Evolutionary conservation across 2,888 invertebrate genomes (phyloP), one percentile per base, ranked within the genome.

Genomic region (Heliconius erato): DNA sequence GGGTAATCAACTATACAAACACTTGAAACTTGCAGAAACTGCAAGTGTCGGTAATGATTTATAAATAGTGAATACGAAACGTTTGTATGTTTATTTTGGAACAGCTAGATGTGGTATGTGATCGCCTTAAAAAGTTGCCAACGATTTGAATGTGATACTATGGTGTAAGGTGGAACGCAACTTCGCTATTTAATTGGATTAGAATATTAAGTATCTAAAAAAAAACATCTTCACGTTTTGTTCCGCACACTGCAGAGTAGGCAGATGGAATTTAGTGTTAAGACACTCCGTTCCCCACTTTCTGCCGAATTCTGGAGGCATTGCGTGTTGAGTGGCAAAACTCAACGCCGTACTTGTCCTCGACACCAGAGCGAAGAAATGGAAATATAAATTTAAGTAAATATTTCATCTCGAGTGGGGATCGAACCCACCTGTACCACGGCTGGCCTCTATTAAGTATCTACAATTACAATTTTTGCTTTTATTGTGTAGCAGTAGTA

Each of bases 1-100:
- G 26, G 71, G 16, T 44, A 44, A 72, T 72, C 40, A 72, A 44
- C 44, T 26, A 6, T 26, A 6, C 71, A 72, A 72, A 72, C 71
- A 72, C 40, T 72, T 44, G 16, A 11, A 40, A 40, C 40, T 11
- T 72, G 71, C 44, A 44, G 16, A 72, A 44, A 72, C 40, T 72
- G 71, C 71, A 72, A 72, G 71, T 72, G 71, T 26, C 2, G 44
- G 16, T 72, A 44, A 28, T 28, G 28, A 72, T 72, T 44, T 71
- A 71, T 71, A 71, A 71, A 44, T 71, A 44, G n/a, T 69, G 23
- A 32, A 69, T 69, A 11, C 23, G 44, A 40, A 26, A 28, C 26
- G 14, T 14, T 26, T 44, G 44, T 26, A 44, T 26, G n/a, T n/a
- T 5, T 40, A 40, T 71, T 71, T n/a, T 23, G 35, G 67, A 19